These are phyloP conservation scores for Neogobius melanostomus DNA, from an alignment of 2,113 vertebrate genomes.

Conservation along the genomic window DNA sequence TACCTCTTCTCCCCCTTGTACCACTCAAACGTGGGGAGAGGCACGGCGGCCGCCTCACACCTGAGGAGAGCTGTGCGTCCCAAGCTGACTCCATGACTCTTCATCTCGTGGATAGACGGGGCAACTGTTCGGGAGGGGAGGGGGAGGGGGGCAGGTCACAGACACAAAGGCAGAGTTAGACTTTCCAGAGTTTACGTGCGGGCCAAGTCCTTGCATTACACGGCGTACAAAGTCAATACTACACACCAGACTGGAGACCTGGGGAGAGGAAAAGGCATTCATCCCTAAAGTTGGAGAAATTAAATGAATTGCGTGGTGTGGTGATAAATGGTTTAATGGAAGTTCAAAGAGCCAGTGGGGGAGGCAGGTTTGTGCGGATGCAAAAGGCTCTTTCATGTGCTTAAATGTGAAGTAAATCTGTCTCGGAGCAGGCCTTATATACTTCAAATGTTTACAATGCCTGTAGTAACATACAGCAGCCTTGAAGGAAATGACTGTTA, in stretches of 20 bases:
- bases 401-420: conserved; percentile 68
- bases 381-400: conserved; percentile 73
- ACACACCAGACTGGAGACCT: conserved; percentile 3
- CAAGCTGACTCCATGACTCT: conserved; percentile 85
- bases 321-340: conserved; percentile 78
- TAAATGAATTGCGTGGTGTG: conserved; percentile 67
- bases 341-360: conserved; percentile 74
- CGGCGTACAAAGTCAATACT: conserved; percentile 28
- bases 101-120: conserved; percentile 95
- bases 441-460: conserved; percentile 52
- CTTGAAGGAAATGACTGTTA: conserved; percentile 44
- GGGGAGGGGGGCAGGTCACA: neutral
- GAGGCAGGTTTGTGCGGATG: conserved; percentile 67
- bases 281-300: conserved; percentile 52
- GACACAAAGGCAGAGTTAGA: conserved; percentile 8
- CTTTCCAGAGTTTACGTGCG: conserved; percentile 3
- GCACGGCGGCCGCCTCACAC: conserved; percentile 94
- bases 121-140: conserved; percentile 79
- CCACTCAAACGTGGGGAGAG: conserved; percentile 92
- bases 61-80: conserved; percentile 90
- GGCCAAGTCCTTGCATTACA: conserved; percentile 38
- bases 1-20: conserved; percentile 98
- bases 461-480: conserved; percentile 22
- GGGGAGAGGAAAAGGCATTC: conserved; percentile 39
- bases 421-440: conserved; percentile 44